These are phyloP conservation scores for Enteromius afrohamiltoni DNA, from an alignment of 2,797 vertebrate genomes.

Conservation along the genomic window DNA sequence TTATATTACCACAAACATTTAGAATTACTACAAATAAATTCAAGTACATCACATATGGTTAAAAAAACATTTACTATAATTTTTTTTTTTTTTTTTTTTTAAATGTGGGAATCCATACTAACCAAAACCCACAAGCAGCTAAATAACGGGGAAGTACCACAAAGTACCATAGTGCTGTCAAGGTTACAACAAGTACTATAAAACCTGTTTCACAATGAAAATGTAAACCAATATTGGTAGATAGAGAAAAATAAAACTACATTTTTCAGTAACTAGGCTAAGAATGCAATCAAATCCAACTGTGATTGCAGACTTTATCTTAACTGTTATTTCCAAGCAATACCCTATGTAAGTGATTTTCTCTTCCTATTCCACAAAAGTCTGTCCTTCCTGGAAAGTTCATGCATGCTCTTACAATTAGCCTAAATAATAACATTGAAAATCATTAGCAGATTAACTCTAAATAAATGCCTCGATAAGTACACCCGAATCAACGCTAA, in stretches of 20 bases:
- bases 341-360: not conserved
- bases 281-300: conserved; percentile 8
- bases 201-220: not conserved
- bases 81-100: too few relatives aligned
- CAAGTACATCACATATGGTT: too few relatives aligned
- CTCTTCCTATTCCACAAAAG: not conserved
- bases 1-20: too few relatives aligned
- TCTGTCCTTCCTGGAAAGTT: conserved; percentile 1
- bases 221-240: not conserved
- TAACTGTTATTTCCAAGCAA: not conserved
- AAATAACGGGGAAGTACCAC: not conserved
- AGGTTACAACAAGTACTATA: not conserved
- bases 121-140: not conserved
- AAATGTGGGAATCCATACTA: not conserved
- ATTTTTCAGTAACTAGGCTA: not conserved
- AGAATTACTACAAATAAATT: too few relatives aligned
- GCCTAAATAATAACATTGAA: conserved; percentile 28
- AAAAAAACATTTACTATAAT: too few relatives aligned
- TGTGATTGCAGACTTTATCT: not conserved
- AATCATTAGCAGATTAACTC: conserved; percentile 37
- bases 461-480: conserved; percentile 33
- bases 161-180: not conserved
- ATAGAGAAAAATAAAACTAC: not conserved
- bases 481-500: conserved; percentile 30
- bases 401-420: not conserved